Evolutionary conservation across 2,113 vertebrate genomes (phyloP).

Genomic region (Dipodomys merriami): DNA sequence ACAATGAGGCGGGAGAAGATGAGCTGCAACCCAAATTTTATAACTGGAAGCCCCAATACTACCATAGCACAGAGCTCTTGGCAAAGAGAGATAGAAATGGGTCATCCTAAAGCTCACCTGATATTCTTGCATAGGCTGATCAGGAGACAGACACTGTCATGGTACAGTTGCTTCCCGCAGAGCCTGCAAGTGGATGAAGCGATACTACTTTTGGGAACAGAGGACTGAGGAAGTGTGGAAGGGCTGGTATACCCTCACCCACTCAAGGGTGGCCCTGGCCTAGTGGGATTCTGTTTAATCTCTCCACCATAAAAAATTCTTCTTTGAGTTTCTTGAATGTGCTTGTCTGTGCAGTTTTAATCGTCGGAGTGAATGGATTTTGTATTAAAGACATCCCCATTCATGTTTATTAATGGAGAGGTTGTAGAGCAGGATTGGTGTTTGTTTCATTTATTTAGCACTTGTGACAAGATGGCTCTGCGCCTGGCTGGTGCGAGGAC

Average conservation of each 20-base stretch:
- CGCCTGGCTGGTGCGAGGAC: constrained; percentile 81
- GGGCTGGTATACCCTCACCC: background rate
- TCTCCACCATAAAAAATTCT: background rate
- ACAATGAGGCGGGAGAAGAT: background rate
- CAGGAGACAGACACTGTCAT: background rate
- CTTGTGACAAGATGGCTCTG: constrained; percentile 81
- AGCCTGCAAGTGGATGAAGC: background rate
- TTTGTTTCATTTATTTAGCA: constrained; percentile 83
- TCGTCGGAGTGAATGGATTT: constrained; percentile 64
- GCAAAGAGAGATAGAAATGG: background rate
- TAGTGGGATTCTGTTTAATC: background rate
- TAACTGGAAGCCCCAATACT: background rate
- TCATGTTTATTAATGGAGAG: constrained; percentile 70
- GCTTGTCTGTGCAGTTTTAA: constrained; percentile 50
- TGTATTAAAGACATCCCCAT: constrained; percentile 58
- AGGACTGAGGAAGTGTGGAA: background rate
- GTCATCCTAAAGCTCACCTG: background rate
- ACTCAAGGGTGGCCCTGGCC: background rate
- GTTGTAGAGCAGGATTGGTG: constrained; percentile 61
- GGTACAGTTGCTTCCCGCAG: background rate
- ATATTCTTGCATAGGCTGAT: background rate
- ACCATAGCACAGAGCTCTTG: background rate
- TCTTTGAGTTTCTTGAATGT: background rate
- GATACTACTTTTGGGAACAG: background rate
- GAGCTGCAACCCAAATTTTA: background rate